Evolutionary conservation across 2,797 vertebrate species (phyloP).

Genomic region (Tamandua tetradactyla): DNA sequence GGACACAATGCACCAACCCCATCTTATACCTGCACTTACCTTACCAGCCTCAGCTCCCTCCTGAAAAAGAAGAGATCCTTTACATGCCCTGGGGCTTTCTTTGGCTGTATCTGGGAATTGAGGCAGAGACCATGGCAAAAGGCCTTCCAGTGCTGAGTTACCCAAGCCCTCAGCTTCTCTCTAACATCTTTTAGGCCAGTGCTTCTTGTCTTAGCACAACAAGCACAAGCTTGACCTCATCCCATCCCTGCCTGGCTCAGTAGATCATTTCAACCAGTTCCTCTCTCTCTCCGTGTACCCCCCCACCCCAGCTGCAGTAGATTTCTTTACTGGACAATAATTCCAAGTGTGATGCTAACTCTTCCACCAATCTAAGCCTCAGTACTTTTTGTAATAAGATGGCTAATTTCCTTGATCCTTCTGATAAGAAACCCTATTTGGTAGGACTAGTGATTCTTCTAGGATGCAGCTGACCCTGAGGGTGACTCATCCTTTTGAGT

Average conservation of each 20-base stretch:
- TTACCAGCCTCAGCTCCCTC: not conserved
- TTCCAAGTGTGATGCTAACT: not conserved
- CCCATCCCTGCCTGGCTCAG: not conserved
- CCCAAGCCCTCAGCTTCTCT: not conserved
- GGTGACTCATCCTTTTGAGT: not conserved
- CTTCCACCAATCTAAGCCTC: not conserved
- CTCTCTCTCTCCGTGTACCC: not conserved
- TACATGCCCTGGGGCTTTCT: not conserved
- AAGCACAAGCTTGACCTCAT: no score
- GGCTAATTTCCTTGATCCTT: not conserved
- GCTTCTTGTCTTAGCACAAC: not conserved
- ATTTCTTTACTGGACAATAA: not conserved
- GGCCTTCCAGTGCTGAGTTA: not conserved
- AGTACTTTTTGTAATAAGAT: not conserved
- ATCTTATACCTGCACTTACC: not conserved
- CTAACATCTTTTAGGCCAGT: not conserved
- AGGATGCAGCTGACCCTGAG: accelerated
- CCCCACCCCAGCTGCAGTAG: no score
- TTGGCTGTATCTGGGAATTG: not conserved
- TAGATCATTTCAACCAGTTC: not conserved
- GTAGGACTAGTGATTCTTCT: not conserved
- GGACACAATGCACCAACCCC: no score
- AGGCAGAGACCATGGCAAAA: not conserved
- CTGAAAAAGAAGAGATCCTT: not conserved
- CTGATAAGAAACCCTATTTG: not conserved